Percentiles rank a stretch among this genome's conserved stretches.
phyloP scores from a whole-genome alignment of 2,888 invertebrate genomes.

The Alcis repandata region DNA sequence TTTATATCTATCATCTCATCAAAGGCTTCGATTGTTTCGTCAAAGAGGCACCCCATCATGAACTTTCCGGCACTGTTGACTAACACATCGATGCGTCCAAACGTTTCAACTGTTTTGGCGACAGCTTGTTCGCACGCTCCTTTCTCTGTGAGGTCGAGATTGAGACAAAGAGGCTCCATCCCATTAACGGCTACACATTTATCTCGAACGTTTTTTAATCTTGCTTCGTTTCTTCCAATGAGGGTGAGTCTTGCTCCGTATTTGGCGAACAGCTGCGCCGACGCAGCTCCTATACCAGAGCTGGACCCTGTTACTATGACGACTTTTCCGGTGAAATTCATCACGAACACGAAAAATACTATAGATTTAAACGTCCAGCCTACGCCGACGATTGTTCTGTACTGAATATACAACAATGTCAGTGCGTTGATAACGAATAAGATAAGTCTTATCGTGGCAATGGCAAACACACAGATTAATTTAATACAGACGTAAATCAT shows the following conservation, averaged over 20 bases:
- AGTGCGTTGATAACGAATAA: conserved; percentile 1
- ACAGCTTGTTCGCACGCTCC: conserved; percentile 88
- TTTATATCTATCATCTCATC: conserved; percentile 94
- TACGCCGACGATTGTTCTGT: conserved; percentile 7
- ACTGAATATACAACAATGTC: background rate
- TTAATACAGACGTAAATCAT: background rate
- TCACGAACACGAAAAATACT: conserved; percentile 35
- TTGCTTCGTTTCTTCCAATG: conserved; percentile 63
- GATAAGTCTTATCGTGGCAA: conserved; percentile 1
- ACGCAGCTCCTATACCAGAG: conserved; percentile 70
- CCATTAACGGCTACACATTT: conserved; percentile 55
- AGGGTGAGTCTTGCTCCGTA: conserved; percentile 64
- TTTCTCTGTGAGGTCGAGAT: conserved; percentile 88
- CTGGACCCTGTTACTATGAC: conserved; percentile 71
- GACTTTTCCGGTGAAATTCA: conserved; percentile 69
- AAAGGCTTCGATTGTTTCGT: conserved; percentile 92
- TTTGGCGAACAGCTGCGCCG: conserved; percentile 63
- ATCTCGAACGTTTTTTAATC: conserved; percentile 55
- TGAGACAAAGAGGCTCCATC: conserved; percentile 65
- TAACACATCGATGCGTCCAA: conserved; percentile 89
- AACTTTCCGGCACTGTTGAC: conserved; percentile 94
- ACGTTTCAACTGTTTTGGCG: conserved; percentile 88
- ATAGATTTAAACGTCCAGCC: background rate
- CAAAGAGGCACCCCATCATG: conserved; percentile 90
- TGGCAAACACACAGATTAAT: background rate